phyloP scores from a whole-genome alignment of 1,140 invertebrate species.

The Macrobrachium rosenbergii region DNA sequence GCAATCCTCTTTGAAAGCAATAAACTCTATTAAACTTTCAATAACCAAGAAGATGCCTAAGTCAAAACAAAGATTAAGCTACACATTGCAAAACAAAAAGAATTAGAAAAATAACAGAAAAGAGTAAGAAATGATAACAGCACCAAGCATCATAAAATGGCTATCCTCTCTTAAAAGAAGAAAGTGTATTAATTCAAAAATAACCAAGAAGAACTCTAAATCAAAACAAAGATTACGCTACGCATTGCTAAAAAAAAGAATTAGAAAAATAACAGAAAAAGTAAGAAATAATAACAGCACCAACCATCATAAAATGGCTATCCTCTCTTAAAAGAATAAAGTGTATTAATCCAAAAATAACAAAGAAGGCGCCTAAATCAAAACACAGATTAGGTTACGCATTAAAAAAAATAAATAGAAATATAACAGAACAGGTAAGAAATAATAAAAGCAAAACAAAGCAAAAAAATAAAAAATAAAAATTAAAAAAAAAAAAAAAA shows the following conservation, averaged over 20 bases:
- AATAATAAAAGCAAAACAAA: background rate
- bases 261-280: background rate
- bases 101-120: background rate
- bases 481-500: background rate
- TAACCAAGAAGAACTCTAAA: too few species aligned
- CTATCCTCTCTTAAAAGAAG: too few species aligned
- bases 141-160: background rate
- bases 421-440: background rate
- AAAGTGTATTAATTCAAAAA: too few species aligned
- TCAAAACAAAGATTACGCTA: too few species aligned
- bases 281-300: background rate
- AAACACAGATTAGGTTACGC: background rate
- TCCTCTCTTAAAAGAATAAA: too few species aligned
- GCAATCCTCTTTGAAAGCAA: too few species aligned
- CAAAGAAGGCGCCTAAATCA: background rate
- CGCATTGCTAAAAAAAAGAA: slow-evolving; percentile 10
- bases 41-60: too few species aligned
- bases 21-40: too few species aligned
- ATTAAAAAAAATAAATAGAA: background rate
- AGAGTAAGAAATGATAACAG: background rate
- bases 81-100: too few species aligned
- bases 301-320: too few species aligned
- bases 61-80: background rate
- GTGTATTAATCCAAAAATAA: too few species aligned
- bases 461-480: background rate